Evolutionary conservation across 1,140 invertebrate genomes (phyloP), one percentile per base, ranked within the genome.

Genomic region (Dinoponera quadriceps): DNA sequence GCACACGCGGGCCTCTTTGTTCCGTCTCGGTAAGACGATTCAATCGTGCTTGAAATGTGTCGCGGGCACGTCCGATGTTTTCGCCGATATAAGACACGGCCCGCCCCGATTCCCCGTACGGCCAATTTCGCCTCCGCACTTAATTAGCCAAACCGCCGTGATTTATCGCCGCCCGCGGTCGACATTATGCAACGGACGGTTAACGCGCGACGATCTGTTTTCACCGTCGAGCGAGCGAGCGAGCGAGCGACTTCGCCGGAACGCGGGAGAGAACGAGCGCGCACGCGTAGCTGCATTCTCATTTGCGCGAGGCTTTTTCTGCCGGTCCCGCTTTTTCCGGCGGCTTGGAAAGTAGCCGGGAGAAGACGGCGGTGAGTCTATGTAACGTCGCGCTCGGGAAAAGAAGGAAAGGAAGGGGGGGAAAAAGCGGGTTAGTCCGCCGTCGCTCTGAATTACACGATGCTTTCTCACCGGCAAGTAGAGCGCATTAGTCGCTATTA

Each of bases 241-340:
- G 1, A 25, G n/a, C n/a, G n/a, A n/a, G n/a, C 38, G 38, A 44
- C 38, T 44, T 9, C 3, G 0, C 7, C 38, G 38, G 3, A 9
- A 44, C 38, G 4, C 7, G 38, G 3, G 38, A 33, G 29, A 33
- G n/a, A 74, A n/a, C 20, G n/a, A 9, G 63, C 44, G 20, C 22
- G 38, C 13, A 1, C 20, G 9, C 22, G 48, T 38, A 55, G 63
- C 22, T 69, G 62, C 25, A 59, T 48, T 80, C 54, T 80, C 65
- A 68, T 80, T 80, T 71, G 54, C 25, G 16, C 75, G 51, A 22
- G 3, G 65, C 54, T 69, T 49, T 80, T 69, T 69, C 55, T 71
- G 65, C 51, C 20, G 4, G 65, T 44, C 9, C 38, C 44, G 49
- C 33, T 59, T 80, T 68, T 71, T 57, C 33, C n/a, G 25, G 18